Percentiles rank a stretch among this genome's conserved stretches.
Conservation (phyloP, 2,797 vertebrate species). For the Centroberyx gerrardi region DNA sequence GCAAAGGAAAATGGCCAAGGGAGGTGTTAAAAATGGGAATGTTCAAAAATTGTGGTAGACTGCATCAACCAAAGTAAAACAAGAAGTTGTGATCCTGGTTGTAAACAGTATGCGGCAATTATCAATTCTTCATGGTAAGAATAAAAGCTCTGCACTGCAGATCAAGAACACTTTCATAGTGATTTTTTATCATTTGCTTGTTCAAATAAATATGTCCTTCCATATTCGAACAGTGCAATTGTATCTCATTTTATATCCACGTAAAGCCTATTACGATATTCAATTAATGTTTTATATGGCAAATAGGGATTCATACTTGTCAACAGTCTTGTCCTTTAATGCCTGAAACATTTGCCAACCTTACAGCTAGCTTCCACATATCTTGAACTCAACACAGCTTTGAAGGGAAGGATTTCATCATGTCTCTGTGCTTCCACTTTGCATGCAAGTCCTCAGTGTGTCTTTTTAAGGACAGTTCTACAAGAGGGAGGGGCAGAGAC, state of each 20-base stretch:
- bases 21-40: not conserved
- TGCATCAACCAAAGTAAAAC: not conserved
- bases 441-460: slow-evolving; percentile 59
- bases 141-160: slow-evolving; percentile 12
- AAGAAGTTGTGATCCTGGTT: not conserved
- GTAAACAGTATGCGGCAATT: slow-evolving; percentile 22
- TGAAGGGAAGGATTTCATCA: slow-evolving; percentile 55
- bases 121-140: slow-evolving; percentile 20
- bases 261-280: slow-evolving; percentile 33
- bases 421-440: slow-evolving; percentile 47
- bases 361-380: slow-evolving; percentile 14
- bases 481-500: slow-evolving; percentile 55
- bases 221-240: slow-evolving; percentile 13
- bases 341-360: slow-evolving; percentile 32
- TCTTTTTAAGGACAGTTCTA: slow-evolving; percentile 71
- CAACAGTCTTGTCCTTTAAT: slow-evolving; percentile 32
- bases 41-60: not conserved
- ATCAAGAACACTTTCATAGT: not conserved
- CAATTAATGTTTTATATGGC: slow-evolving; percentile 26
- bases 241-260: not conserved
- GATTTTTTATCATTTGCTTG: slow-evolving; percentile 20
- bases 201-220: slow-evolving; percentile 1
- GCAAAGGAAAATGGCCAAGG: slow-evolving; percentile 53
- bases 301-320: slow-evolving; percentile 21
- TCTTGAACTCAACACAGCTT: slow-evolving; percentile 48